phyloP scores from a whole-genome alignment of 2,888 invertebrate genomes.

The Drosophila macrospina region DNA sequence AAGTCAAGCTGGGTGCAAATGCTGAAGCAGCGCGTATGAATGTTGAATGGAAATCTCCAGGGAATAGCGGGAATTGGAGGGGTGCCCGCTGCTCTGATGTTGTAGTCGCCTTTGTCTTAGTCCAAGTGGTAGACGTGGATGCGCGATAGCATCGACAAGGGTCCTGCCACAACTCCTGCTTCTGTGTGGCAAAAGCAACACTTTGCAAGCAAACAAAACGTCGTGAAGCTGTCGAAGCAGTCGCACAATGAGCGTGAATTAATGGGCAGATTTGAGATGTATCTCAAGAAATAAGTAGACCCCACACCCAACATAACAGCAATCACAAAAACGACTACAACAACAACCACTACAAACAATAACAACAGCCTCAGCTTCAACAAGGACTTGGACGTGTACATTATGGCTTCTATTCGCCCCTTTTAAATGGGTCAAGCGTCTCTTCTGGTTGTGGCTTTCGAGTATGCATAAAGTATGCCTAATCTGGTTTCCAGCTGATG shows the following conservation, averaged over 20 bases:
- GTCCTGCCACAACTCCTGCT: constrained; percentile 17
- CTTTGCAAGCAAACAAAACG: constrained; percentile 30
- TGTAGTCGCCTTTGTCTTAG: constrained; percentile 61
- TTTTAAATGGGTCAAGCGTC: constrained; percentile 68
- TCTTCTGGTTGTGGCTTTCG: constrained; percentile 12
- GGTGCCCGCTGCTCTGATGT: not conserved
- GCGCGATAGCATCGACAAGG: constrained; percentile 67
- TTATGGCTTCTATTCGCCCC: constrained; percentile 3
- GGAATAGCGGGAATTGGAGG: not conserved
- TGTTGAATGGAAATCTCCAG: constrained; percentile 18
- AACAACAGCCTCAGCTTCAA: not conserved
- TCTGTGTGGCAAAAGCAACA: constrained; percentile 36
- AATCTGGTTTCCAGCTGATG: constrained; percentile 63
- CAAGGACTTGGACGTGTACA: constrained; percentile 50
- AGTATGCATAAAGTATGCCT: constrained; percentile 72
- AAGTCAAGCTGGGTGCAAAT: constrained; percentile 80
- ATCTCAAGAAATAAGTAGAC: constrained; percentile 46
- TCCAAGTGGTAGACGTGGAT: constrained; percentile 46
- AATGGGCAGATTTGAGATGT: constrained; percentile 71
- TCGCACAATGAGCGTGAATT: constrained; percentile 77
- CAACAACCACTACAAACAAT: constrained; percentile 24
- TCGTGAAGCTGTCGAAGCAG: constrained; percentile 55
- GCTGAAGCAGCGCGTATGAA: constrained; percentile 41
- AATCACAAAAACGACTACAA: constrained; percentile 12
- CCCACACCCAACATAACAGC: constrained; percentile 2